Base-by-base conservation (phyloP, 2,113 vertebrate genomes). In the Barnardius zonarius region DNA sequence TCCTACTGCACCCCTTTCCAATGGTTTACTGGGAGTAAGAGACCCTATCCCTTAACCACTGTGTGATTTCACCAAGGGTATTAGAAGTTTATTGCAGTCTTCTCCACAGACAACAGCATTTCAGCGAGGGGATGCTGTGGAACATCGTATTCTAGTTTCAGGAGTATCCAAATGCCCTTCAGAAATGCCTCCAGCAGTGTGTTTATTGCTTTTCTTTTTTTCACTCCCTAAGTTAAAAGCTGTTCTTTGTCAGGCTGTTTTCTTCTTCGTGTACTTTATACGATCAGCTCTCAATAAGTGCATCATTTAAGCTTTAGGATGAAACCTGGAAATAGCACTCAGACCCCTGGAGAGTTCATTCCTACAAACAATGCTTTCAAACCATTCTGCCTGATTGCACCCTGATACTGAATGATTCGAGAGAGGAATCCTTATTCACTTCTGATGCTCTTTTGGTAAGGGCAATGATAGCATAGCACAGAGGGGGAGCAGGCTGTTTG, bases 311-410 rank as follows among this genome's bases (percentile, higher is more conserved):
- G 30, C 62, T 92, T 91, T 76, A 89, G 48, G 73, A 92, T 82
- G 39, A 92, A 95, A 89, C 52, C 43, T 87, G 77, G 25, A 96
- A 93, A 94, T 52, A 92, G 77, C 83, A 88, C 80, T 92, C 28
- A 83, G 77, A 81, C 39, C 88, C 90, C 88, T 83, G 64, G 83
- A 80, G 93, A 92, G 43, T 75, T 90, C 27, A 30, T 48, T 92
- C 73, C 85, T 81, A 59, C 69, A 84, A 81, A 83, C 83, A 57
- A 88, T 79, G 86, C 74, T 95, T 96, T 95, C 92, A 93, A 79
- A 63, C 37, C 57, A 68, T 93, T 94, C 81, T 86, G 83, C 92
- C 62, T 94, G 83, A 96, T 82, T 95, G 52, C 73, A 92, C 55
- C 81, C 70, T 0, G 0, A 86, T 35, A 79, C 27, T 18, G 5